phyloP scores from a whole-genome alignment of 2,888 invertebrate species.

The Mimas tiliae region DNA sequence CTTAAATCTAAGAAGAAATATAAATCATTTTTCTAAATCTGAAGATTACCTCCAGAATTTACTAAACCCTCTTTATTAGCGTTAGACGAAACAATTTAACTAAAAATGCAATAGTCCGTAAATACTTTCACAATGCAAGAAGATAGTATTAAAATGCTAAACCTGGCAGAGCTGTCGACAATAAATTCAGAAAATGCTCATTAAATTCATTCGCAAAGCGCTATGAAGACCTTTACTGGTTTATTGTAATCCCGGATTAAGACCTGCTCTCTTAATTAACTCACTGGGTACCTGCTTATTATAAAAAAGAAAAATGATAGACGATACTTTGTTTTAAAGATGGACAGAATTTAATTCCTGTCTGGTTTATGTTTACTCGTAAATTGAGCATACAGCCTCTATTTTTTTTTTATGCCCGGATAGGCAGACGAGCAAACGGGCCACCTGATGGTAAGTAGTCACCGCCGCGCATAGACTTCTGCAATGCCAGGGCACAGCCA shows the following conservation, averaged over 20 bases:
- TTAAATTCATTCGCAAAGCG: constrained; percentile 52
- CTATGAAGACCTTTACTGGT: constrained; percentile 52
- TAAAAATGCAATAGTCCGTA: constrained; percentile 7
- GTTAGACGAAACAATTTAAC: background rate
- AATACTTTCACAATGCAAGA: constrained; percentile 20
- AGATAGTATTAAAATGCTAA: constrained; percentile 29
- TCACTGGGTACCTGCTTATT: constrained; percentile 27
- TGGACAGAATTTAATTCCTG: background rate
- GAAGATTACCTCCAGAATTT: background rate
- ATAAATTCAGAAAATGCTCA: constrained; percentile 51
- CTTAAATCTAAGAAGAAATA: constrained; percentile 6
- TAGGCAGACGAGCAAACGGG: too few relatives aligned
- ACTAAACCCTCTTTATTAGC: background rate
- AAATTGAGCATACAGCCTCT: background rate
- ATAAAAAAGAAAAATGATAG: constrained; percentile 24
- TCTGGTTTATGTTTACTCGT: background rate
- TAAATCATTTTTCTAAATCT: background rate
- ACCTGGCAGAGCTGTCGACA: constrained; percentile 33
- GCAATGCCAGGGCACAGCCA: too few relatives aligned
- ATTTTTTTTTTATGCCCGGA: too few relatives aligned
- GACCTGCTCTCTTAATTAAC: constrained; percentile 50
- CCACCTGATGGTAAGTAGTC: too few relatives aligned
- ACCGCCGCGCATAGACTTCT: background rate
- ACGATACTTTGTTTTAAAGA: background rate
- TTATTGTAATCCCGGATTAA: constrained; percentile 56